Conservation (phyloP, 2,888 invertebrate genomes). For the Apodemia duryi region DNA sequence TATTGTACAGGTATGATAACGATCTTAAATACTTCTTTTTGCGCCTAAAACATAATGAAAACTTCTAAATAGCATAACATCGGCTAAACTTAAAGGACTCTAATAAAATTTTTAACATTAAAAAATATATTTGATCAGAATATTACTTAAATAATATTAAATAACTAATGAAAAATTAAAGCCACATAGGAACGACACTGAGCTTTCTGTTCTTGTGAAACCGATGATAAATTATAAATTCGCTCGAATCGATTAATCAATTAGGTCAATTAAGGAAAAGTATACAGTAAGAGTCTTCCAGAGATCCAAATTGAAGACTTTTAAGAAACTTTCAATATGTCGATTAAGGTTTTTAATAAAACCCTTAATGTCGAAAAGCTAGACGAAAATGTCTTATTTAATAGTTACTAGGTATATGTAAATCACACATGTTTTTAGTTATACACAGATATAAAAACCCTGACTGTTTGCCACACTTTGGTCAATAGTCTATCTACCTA, state of each 20-base stretch:
- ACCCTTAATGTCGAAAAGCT: neutral
- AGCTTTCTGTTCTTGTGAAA: neutral
- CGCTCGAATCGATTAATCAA: conserved; percentile 17
- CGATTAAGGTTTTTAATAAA: neutral
- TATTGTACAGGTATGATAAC: too few relatives aligned
- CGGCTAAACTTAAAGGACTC: neutral
- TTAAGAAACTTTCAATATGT: conserved; percentile 1
- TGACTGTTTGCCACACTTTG: neutral
- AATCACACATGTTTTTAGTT: conserved; percentile 1
- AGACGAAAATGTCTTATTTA: neutral
- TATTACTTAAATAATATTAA: neutral
- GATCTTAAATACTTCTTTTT: too few relatives aligned
- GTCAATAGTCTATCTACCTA: neutral
- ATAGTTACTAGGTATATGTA: neutral
- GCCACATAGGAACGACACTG: neutral
- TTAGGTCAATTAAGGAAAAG: conserved; percentile 6
- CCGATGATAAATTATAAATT: conserved; percentile 10
- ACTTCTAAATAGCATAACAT: neutral
- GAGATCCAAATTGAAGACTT: neutral
- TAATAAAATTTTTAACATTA: neutral
- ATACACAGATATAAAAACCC: neutral
- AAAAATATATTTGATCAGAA: neutral
- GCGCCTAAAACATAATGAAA: too few relatives aligned
- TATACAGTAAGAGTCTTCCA: conserved; percentile 11
- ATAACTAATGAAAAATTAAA: neutral